Base-by-base conservation (phyloP, 2,113 vertebrate genomes). In the Boleophthalmus pectinirostris region DNA sequence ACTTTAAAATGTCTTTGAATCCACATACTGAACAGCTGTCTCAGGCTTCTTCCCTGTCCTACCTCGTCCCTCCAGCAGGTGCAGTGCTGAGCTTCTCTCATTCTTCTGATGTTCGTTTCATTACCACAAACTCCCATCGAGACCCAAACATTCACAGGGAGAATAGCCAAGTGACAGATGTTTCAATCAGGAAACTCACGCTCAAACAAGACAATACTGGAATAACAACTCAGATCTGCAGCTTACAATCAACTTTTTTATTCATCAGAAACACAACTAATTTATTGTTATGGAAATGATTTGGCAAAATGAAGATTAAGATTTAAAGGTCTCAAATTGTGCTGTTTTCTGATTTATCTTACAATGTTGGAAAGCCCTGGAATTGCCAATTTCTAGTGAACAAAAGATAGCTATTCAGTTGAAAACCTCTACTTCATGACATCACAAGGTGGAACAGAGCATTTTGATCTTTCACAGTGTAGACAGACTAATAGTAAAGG, bases 161-260 rank as follows among this genome's bases (percentile, higher is more conserved):
- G 54, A 63, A 23, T 33, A 49, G 13, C 18, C 33, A 66, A 72
- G 58, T 56, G 72, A 63, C 82, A 85, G 74, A 83, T 83, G 75
- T 74, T 78, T 72, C 45, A 49, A 72, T 75, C 56, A 61, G 38
- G 29, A 21, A 75, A 14, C 3, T 82, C n/a, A 15, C 13, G 5
- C 68, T 64, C 35, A 18, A 15, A 70, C 38, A 47, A 14, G 45
- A 63, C 9, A 12, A 45, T 20, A 51, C 69, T 58, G 64, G 54
- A 77, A 75, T 16, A 69, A 64, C 56, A 49, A 58, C 81, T 76
- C 78, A 38, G 2, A 66, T 72, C 70, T 1, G 70, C 13, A 7
- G 57, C 35, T 25, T 76, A 82, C 77, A 85, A 82, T 85, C 67
- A 79, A 72, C 49, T 76, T 66, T 74, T 66, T 58, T 74, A 53